phyloP scores from a whole-genome alignment of 2,888 invertebrate genomes.

The Caenorhabditis sp. region DNA sequence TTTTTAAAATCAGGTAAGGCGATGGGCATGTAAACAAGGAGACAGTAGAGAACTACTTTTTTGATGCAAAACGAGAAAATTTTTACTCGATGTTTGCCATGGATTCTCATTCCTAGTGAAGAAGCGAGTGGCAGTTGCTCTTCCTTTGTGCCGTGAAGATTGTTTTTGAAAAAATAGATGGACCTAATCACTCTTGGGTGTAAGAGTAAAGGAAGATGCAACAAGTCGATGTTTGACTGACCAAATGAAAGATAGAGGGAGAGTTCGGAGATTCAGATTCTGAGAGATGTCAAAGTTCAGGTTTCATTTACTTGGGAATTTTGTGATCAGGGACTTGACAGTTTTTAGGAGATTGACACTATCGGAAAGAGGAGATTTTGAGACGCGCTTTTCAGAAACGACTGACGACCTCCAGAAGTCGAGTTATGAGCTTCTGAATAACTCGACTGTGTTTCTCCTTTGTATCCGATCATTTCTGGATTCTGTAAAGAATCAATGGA shows the following conservation, averaged over 20 bases:
- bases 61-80: slow-evolving; percentile 11
- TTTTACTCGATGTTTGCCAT: background rate
- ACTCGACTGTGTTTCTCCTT: too few species aligned
- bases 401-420: too few species aligned
- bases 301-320: too few species aligned
- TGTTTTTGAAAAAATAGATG: slow-evolving; percentile 18
- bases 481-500: too few species aligned
- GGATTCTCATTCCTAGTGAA: background rate
- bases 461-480: too few species aligned
- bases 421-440: too few species aligned
- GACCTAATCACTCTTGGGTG: background rate
- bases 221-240: slow-evolving; percentile 21
- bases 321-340: too few species aligned
- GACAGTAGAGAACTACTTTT: slow-evolving; percentile 26
- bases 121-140: slow-evolving; percentile 6
- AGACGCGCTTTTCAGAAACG: too few species aligned
- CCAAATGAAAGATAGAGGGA: slow-evolving; percentile 14
- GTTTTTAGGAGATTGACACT: too few species aligned
- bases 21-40: slow-evolving; percentile 19
- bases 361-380: too few species aligned
- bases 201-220: slow-evolving; percentile 12
- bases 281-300: background rate
- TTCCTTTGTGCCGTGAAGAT: background rate
- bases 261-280: slow-evolving; percentile 11
- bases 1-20: slow-evolving; percentile 16